These are phyloP conservation scores for Lingula anatina DNA, from an alignment of 2,888 invertebrate species.

Conservation along the genomic window DNA sequence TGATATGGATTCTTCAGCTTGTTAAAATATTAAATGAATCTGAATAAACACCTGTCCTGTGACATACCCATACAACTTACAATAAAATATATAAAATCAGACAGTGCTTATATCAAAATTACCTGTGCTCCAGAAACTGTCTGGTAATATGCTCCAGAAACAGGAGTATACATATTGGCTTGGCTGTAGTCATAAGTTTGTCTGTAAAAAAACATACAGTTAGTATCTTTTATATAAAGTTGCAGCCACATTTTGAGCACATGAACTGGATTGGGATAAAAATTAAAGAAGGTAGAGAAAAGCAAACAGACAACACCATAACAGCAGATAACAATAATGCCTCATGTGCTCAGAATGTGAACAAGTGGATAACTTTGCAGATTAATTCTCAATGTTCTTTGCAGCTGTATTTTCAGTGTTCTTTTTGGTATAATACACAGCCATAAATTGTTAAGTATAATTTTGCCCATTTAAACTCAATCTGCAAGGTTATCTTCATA, in stretches of 20 bases:
- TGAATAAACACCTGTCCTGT: too few species aligned
- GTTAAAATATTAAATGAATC: too few species aligned
- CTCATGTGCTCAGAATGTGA: background rate
- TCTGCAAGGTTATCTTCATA: too few species aligned
- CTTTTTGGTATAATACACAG: too few species aligned
- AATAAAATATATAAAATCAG: too few species aligned
- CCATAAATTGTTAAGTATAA: too few species aligned
- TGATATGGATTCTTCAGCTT: too few species aligned
- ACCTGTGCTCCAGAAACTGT: conserved; percentile 64
- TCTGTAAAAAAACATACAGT: conserved; percentile 9
- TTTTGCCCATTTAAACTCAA: too few species aligned
- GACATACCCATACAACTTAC: too few species aligned
- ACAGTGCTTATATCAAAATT: too few species aligned
- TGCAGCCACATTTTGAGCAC: background rate
- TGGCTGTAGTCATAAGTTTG: conserved; percentile 34
- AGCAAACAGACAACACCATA: background rate
- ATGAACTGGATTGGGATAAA: background rate
- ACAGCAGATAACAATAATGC: background rate
- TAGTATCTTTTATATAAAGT: conserved; percentile 1
- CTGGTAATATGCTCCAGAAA: conserved; percentile 67
- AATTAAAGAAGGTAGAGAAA: background rate
- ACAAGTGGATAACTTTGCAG: background rate
- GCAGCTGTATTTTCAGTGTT: too few species aligned
- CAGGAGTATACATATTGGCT: conserved; percentile 60
- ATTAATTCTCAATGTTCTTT: too few species aligned